Percentiles rank a stretch among this genome's conserved stretches.
These are phyloP conservation scores for Melitaea athalia DNA, from an alignment of 2,888 invertebrate genomes.

Conservation along the genomic window DNA sequence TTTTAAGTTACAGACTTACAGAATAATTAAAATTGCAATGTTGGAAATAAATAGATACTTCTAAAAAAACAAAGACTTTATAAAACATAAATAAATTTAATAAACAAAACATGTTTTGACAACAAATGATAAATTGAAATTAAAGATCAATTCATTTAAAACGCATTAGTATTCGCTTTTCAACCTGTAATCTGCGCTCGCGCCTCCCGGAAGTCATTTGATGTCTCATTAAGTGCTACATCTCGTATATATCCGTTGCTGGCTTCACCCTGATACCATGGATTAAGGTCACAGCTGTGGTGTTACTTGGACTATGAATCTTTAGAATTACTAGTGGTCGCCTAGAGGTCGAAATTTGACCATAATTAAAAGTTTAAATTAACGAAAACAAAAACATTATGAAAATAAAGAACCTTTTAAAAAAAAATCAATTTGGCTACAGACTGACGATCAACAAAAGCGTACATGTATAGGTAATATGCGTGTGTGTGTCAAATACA, in stretches of 20 bases:
- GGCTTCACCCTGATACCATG: constrained; percentile 38
- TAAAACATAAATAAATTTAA: not conserved
- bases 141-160: constrained; percentile 3
- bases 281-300: constrained; percentile 17
- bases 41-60: too few species aligned
- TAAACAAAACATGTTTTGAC: not conserved
- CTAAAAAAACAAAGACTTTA: not conserved
- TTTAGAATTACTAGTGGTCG: too few species aligned
- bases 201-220: constrained; percentile 41
- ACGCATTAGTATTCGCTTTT: constrained; percentile 35
- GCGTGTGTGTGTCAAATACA: too few species aligned
- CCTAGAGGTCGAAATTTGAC: too few species aligned
- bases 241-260: constrained; percentile 41
- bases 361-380: too few species aligned
- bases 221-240: constrained; percentile 42
- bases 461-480: too few species aligned
- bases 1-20: too few species aligned
- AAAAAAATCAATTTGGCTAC: too few species aligned
- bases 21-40: too few species aligned
- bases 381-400: too few species aligned
- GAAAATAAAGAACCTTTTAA: too few species aligned
- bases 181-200: constrained; percentile 42
- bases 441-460: too few species aligned
- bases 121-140: constrained; percentile 4
- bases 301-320: not conserved